Evolutionary conservation across 2,888 invertebrate species (phyloP).

Genomic region (Aethes cnicana): DNA sequence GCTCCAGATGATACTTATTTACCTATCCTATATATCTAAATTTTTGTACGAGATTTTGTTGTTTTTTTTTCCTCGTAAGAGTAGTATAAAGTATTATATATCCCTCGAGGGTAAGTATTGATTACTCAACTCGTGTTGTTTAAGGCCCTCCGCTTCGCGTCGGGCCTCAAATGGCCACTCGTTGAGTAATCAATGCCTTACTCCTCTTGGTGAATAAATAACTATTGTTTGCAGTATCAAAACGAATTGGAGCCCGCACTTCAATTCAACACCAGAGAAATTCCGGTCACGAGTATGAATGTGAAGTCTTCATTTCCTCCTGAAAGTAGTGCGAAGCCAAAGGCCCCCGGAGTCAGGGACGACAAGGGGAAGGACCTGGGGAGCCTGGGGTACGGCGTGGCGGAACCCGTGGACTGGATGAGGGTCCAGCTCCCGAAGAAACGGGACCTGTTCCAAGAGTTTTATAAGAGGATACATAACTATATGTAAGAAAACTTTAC

Average conservation of each 20-base stretch:
- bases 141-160: no score
- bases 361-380: conserved; percentile 72
- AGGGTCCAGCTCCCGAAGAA: conserved; percentile 85
- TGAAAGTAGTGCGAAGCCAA: conserved; percentile 41
- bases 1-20: no score
- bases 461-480: conserved; percentile 85
- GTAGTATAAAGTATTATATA: no score
- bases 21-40: no score
- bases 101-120: no score
- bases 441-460: conserved; percentile 85
- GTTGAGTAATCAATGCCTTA: no score
- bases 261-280: neutral
- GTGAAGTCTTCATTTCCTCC: conserved; percentile 19
- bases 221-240: conserved; percentile 5
- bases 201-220: no score
- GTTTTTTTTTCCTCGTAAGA: no score
- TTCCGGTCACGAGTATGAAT: conserved; percentile 12
- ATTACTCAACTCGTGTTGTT: no score
- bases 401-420: conserved; percentile 84
- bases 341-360: conserved; percentile 43
- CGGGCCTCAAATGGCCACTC: no score
- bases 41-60: no score
- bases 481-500: conserved; percentile 86
- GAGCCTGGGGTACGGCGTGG: conserved; percentile 81
- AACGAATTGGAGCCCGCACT: neutral